phyloP scores from a whole-genome alignment of 2,888 invertebrate species.

The Cataglyphis albicans region DNA sequence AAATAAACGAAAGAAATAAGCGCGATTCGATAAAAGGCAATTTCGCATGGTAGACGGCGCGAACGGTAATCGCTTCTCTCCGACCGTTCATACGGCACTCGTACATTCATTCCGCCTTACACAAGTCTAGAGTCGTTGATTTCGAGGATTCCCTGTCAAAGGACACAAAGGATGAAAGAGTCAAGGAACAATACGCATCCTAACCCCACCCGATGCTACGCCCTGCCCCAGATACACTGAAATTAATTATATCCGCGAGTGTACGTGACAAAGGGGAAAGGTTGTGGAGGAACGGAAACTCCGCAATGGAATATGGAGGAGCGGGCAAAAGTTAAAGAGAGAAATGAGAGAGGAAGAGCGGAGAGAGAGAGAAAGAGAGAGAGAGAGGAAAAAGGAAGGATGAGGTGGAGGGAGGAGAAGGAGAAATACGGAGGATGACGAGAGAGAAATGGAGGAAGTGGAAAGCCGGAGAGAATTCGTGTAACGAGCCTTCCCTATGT shows the following conservation, averaged over 20 bases:
- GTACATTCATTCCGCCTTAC: slow-evolving; percentile 32
- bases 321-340: slow-evolving; percentile 55
- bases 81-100: neutral
- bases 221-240: slow-evolving; percentile 63
- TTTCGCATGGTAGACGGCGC: slow-evolving; percentile 27
- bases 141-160: slow-evolving; percentile 60
- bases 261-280: slow-evolving; percentile 63
- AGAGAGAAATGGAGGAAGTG: slow-evolving; percentile 48
- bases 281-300: slow-evolving; percentile 40
- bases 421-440: slow-evolving; percentile 40
- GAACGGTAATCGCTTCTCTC: neutral
- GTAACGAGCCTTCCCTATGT: slow-evolving; percentile 50
- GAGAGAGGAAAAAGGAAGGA: neutral
- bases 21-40: slow-evolving; percentile 35
- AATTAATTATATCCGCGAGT: slow-evolving; percentile 71
- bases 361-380: slow-evolving; percentile 6
- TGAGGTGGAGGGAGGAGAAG: slow-evolving; percentile 11
- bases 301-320: slow-evolving; percentile 45
- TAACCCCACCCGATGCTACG: slow-evolving; percentile 31
- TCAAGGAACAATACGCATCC: slow-evolving; percentile 67
- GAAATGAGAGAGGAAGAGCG: slow-evolving; percentile 52
- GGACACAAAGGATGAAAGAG: slow-evolving; percentile 67
- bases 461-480: slow-evolving; percentile 47
- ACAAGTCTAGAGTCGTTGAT: slow-evolving; percentile 49
- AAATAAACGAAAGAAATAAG: neutral